phyloP scores from a whole-genome alignment of 1,140 invertebrate genomes.

The Carposina sasakii region DNA sequence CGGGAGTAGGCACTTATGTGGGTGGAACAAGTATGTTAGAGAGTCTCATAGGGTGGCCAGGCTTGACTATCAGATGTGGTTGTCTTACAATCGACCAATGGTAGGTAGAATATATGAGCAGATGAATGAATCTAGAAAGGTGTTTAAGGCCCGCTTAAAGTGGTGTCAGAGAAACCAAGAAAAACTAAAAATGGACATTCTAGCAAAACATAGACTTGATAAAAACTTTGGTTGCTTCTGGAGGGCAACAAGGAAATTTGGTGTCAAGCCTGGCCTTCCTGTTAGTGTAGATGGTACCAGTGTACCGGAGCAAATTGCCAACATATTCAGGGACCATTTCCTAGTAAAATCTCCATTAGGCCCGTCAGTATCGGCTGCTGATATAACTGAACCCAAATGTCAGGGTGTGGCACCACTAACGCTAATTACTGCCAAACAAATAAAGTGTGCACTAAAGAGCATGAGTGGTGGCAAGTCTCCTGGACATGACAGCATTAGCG shows the following conservation, averaged over 20 bases:
- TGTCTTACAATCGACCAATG: background rate
- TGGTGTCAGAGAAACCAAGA: background rate
- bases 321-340: background rate
- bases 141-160: background rate
- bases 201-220: background rate
- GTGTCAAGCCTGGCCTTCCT: background rate
- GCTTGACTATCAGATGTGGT: background rate
- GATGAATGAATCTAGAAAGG: background rate
- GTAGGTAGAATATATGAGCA: background rate
- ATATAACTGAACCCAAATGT: no score
- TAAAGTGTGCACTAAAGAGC: no score
- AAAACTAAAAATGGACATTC: background rate
- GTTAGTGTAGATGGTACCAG: background rate
- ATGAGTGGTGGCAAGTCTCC: no score
- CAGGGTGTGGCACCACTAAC: no score
- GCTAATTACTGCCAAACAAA: no score
- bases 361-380: no score
- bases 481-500: no score
- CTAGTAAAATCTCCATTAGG: background rate
- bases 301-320: background rate
- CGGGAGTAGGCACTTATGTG: no score
- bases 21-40: conserved; percentile 2
- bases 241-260: background rate
- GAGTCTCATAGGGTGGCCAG: background rate
- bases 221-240: background rate